Conservation (phyloP, 2,113 vertebrate genomes). For the Nibea albiflora region DNA sequence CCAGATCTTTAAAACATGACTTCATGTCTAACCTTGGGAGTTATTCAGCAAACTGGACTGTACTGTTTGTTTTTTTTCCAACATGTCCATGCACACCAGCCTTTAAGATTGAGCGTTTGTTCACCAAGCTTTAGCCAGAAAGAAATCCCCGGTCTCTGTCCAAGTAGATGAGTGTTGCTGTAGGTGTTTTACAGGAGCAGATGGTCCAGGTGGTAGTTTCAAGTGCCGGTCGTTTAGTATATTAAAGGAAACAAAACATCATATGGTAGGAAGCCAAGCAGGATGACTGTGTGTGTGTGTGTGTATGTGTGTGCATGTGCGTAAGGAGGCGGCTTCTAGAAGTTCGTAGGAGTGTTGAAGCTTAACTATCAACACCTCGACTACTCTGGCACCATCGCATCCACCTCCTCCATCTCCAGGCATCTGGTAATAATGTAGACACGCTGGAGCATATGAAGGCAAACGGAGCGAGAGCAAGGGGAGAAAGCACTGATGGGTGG, state of each 20-base stretch:
- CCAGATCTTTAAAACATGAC: not conserved
- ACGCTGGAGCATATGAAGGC: constrained; percentile 5
- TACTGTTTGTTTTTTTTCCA: not conserved
- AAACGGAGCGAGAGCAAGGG: not conserved
- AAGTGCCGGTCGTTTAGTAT: constrained; percentile 41
- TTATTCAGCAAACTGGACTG: not conserved
- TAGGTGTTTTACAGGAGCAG: constrained; percentile 59
- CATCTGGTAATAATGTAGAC: constrained; percentile 61
- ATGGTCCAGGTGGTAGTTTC: constrained; percentile 64
- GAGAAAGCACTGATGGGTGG: constrained; percentile 6
- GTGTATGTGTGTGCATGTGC: not conserved
- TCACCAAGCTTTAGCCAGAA: not conserved
- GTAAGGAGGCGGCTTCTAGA: constrained; percentile 40
- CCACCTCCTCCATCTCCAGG: constrained; percentile 57
- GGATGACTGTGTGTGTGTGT: not conserved
- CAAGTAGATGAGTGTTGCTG: not conserved
- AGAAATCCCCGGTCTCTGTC: constrained; percentile 33
- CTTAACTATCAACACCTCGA: constrained; percentile 55
- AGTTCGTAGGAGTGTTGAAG: constrained; percentile 41
- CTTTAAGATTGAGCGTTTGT: not conserved
- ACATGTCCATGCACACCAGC: not conserved
- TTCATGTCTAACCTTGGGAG: not conserved
- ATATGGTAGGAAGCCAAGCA: constrained; percentile 17
- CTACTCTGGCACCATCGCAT: constrained; percentile 55
- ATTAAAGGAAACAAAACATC: constrained; percentile 49